phyloP scores from a whole-genome alignment of 2,113 vertebrate genomes.

The Chionodraco myersi region DNA sequence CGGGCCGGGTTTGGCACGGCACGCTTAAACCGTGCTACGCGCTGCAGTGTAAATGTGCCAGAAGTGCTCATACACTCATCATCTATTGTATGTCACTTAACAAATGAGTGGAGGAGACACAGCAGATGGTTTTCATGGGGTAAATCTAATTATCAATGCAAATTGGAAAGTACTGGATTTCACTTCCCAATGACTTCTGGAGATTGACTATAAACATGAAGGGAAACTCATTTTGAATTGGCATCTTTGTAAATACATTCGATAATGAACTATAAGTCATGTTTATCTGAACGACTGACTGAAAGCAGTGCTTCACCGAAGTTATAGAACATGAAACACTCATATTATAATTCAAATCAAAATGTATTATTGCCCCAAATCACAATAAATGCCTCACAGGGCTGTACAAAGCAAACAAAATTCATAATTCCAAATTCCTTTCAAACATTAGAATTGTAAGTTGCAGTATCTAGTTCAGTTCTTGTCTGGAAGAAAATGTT shows the following conservation, averaged over 20 bases:
- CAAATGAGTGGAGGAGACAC: slow-evolving; percentile 38
- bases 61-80: slow-evolving; percentile 17
- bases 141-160: slow-evolving; percentile 19
- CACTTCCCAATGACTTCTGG: slow-evolving; percentile 12
- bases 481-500: not conserved
- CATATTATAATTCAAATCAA: too few relatives aligned
- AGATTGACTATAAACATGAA: slow-evolving; percentile 25
- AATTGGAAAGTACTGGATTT: slow-evolving; percentile 3
- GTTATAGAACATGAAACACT: not conserved
- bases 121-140: slow-evolving; percentile 16
- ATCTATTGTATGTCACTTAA: slow-evolving; percentile 40
- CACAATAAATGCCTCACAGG: not conserved
- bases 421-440: too few relatives aligned
- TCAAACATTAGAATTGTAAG: too few relatives aligned
- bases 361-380: not conserved
- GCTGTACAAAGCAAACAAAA: too few relatives aligned
- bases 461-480: not conserved
- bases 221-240: not conserved
- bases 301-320: slow-evolving; percentile 14
- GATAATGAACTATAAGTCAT: not conserved
- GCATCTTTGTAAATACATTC: slow-evolving; percentile 5
- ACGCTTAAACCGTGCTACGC: too few relatives aligned
- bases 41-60: too few relatives aligned
- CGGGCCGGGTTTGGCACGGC: too few relatives aligned
- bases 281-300: not conserved